Evolutionary conservation across 2,113 vertebrate genomes (phyloP).

Genomic region (Lagopus leucura): DNA sequence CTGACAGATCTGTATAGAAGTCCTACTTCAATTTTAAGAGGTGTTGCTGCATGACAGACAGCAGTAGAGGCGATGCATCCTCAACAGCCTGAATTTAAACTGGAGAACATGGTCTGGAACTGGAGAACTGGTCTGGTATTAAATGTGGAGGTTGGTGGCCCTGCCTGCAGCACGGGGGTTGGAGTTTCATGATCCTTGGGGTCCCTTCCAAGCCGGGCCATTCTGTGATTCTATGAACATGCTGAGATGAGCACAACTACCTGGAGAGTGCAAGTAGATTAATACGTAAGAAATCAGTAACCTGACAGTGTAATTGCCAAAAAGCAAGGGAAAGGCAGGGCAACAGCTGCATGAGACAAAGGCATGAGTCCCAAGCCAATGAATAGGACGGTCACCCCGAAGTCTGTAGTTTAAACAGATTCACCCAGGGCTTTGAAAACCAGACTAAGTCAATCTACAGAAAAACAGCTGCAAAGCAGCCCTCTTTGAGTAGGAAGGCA

Average conservation of each 20-base stretch:
- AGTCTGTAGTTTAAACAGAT: not conserved
- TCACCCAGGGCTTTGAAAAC: not conserved
- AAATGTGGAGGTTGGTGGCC: too few relatives aligned
- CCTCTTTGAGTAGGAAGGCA: not conserved
- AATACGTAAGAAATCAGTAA: not conserved
- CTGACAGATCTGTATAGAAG: not conserved
- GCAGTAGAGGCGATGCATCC: not conserved
- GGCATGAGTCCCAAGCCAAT: not conserved
- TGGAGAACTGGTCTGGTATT: too few relatives aligned
- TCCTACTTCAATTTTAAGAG: not conserved
- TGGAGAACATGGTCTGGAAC: not conserved
- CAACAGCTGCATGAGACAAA: rapidly evolving
- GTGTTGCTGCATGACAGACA: rapidly evolving
- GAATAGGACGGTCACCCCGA: not conserved
- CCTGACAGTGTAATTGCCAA: rapidly evolving
- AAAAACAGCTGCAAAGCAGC: not conserved
- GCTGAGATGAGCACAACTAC: not conserved
- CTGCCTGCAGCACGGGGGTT: too few relatives aligned
- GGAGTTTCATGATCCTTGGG: too few relatives aligned
- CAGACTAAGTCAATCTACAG: not conserved
- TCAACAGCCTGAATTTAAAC: not conserved
- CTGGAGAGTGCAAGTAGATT: not conserved
- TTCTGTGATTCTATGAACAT: not conserved
- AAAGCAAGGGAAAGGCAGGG: not conserved
- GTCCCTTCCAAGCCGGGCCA: too few relatives aligned